Evolutionary conservation across 2,888 invertebrate species (phyloP).

Genomic region (Synergus laeviventris): DNA sequence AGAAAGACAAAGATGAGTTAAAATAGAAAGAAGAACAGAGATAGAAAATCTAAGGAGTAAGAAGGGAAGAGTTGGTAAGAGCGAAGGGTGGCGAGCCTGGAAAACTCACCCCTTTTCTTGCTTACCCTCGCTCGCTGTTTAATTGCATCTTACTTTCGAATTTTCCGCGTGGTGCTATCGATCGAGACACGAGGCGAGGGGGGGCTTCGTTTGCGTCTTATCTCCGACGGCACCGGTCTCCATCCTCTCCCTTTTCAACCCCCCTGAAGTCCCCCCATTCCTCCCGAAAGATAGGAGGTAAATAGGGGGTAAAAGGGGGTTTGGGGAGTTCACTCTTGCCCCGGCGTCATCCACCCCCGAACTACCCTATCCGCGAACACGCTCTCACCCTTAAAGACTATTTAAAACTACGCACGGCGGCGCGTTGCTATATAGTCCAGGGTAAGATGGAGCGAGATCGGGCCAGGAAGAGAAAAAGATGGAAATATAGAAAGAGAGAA

Average conservation of each 20-base stretch:
- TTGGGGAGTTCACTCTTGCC: constrained; percentile 58
- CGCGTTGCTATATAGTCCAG: constrained; percentile 42
- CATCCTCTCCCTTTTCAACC: constrained; percentile 49
- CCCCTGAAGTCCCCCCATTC: constrained; percentile 42
- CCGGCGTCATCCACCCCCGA: constrained; percentile 59
- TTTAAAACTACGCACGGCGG: constrained; percentile 74
- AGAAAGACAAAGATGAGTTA: constrained; percentile 41
- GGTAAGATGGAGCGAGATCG: constrained; percentile 48
- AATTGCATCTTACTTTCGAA: constrained; percentile 77
- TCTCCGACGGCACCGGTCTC: constrained; percentile 72
- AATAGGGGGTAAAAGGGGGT: neutral
- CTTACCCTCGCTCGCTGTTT: constrained; percentile 76
- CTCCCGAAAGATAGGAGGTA: constrained; percentile 38
- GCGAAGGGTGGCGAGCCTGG: constrained; percentile 67
- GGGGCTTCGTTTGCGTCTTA: constrained; percentile 76
- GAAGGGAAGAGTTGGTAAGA: constrained; percentile 49
- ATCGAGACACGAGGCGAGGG: constrained; percentile 72
- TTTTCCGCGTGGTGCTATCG: constrained; percentile 76
- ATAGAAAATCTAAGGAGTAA: constrained; percentile 47
- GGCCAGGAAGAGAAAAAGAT: constrained; percentile 47
- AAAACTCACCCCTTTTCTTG: constrained; percentile 77
- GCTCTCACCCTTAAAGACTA: constrained; percentile 70
- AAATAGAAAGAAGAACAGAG: constrained; percentile 48
- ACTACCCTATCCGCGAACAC: constrained; percentile 55
- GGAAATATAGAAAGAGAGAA: constrained; percentile 41